phyloP scores from a whole-genome alignment of 1,140 invertebrate genomes.

The Drosophila persimilis region DNA sequence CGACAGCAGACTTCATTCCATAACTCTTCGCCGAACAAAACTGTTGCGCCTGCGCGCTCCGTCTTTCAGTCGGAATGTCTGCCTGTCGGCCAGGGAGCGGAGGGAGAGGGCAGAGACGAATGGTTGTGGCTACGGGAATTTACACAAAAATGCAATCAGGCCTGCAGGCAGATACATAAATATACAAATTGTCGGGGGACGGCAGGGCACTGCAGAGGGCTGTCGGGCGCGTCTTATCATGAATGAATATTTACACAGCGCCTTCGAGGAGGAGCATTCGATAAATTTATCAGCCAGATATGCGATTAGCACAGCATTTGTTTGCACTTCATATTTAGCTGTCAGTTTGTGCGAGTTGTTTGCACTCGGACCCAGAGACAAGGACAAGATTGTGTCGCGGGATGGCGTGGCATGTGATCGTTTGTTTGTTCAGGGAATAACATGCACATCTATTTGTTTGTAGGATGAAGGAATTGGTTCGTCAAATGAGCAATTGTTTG shows the following conservation, averaged over 20 bases:
- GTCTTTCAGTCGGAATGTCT: conserved; percentile 27
- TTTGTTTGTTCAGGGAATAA: not conserved
- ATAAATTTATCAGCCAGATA: conserved; percentile 59
- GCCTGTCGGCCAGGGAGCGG: conserved; percentile 12
- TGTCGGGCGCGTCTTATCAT: conserved; percentile 55
- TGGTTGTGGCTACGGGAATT: conserved; percentile 53
- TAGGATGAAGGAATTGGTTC: too few relatives aligned
- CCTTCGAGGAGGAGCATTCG: conserved; percentile 29
- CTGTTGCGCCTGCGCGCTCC: conserved; percentile 30
- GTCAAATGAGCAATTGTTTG: too few relatives aligned
- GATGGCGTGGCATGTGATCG: conserved; percentile 3
- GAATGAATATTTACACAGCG: conserved; percentile 58
- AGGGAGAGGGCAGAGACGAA: not conserved
- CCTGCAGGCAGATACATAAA: conserved; percentile 49
- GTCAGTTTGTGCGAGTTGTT: conserved; percentile 33
- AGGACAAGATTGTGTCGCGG: conserved; percentile 14
- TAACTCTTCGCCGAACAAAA: conserved; percentile 28
- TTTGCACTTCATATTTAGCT: conserved; percentile 46
- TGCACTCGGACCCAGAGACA: conserved; percentile 10
- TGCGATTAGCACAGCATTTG: conserved; percentile 18
- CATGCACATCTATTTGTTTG: too few relatives aligned
- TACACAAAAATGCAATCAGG: conserved; percentile 73
- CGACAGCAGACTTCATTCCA: conserved; percentile 28
- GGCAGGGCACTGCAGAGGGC: conserved; percentile 8
- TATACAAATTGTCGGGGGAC: conserved; percentile 46